These are phyloP conservation scores for Drosophila demipolita DNA, from an alignment of 2,888 invertebrate species.

Conservation along the genomic window DNA sequence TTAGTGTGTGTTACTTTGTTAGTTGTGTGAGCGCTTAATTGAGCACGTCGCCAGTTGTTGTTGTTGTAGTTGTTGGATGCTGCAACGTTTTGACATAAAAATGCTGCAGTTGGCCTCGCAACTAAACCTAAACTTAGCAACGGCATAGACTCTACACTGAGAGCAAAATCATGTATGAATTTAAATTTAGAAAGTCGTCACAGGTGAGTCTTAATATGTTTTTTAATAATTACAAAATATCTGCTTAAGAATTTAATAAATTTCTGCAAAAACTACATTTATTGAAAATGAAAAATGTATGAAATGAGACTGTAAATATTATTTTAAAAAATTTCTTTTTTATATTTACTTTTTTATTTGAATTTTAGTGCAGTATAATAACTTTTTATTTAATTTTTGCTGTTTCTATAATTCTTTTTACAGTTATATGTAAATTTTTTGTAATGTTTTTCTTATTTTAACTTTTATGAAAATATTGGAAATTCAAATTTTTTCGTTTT, in stretches of 20 bases:
- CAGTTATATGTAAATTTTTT: background rate
- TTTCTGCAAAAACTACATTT: background rate
- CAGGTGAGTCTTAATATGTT: background rate
- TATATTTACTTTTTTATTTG: background rate
- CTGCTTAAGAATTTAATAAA: background rate
- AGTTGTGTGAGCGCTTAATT: conserved; percentile 57
- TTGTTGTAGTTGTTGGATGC: conserved; percentile 28
- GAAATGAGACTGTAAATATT: background rate
- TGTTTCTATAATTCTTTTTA: background rate
- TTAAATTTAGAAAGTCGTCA: background rate
- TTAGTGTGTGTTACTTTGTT: conserved; percentile 5
- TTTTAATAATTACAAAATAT: background rate
- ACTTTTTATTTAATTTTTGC: background rate
- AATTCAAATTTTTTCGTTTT: background rate
- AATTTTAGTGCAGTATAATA: background rate
- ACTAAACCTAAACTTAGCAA: conserved; percentile 46
- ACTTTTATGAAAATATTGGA: background rate
- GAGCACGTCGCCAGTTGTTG: conserved; percentile 66
- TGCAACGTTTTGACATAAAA: background rate
- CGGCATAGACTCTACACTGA: background rate
- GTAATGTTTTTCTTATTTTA: background rate
- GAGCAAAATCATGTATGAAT: background rate
- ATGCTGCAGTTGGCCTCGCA: conserved; percentile 42
- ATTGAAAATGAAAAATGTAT: background rate
- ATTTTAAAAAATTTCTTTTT: background rate